These are phyloP conservation scores for Phylloscopus collybita DNA, from an alignment of 2,797 vertebrate species.

Conservation along the genomic window DNA sequence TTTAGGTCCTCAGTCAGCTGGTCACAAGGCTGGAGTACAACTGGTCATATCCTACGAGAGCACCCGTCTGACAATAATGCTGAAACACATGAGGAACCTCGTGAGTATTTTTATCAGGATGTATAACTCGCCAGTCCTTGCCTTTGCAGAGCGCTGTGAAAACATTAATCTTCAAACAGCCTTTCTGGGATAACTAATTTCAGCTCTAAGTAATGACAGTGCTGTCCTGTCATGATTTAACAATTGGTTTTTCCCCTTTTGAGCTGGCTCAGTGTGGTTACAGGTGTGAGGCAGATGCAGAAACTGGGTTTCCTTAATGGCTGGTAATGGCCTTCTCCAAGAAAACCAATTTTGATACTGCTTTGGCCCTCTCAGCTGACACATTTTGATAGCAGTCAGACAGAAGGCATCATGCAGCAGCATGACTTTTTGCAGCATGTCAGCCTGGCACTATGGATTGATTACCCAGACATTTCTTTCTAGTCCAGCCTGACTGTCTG, in stretches of 20 bases:
- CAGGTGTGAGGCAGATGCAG: not conserved
- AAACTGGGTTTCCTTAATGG: not conserved
- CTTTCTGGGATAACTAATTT: not conserved
- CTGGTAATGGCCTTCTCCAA: not conserved
- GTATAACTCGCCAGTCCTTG: fast-evolving
- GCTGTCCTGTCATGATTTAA: not conserved
- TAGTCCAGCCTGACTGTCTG: not conserved
- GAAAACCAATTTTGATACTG: not conserved
- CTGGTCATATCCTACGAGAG: slow-evolving; percentile 76
- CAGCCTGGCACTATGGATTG: not conserved
- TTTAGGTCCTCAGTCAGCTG: slow-evolving; percentile 29
- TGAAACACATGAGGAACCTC: slow-evolving; percentile 85
- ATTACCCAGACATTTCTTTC: not conserved
- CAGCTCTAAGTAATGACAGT: not conserved
- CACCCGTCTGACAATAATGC: slow-evolving; percentile 77
- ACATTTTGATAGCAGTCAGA: not conserved
- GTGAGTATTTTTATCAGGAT: slow-evolving; percentile 73
- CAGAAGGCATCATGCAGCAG: not conserved
- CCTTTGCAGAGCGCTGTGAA: not conserved
- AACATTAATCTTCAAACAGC: not conserved
- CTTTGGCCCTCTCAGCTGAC: not conserved
- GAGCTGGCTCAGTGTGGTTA: not conserved
- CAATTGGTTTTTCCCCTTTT: not conserved
- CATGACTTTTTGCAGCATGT: not conserved
- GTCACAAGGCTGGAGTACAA: slow-evolving; percentile 76